Evolutionary conservation across 2,888 invertebrate genomes (phyloP).

Genomic region (Branchellion lobata): DNA sequence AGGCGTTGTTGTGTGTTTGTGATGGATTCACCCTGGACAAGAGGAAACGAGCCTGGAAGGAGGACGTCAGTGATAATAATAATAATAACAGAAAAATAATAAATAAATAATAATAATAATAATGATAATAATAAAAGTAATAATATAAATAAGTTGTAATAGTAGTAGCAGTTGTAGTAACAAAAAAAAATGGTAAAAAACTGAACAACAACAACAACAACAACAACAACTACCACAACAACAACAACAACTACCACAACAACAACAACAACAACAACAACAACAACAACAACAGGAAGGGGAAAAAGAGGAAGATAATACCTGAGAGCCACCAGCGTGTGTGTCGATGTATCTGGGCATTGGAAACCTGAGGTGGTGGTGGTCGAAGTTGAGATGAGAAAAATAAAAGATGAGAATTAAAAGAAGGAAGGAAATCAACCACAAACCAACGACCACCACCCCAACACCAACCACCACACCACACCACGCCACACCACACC

Average conservation of each 20-base stretch:
- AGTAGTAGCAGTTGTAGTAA: too few species aligned
- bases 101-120: neutral
- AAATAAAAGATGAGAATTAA: too few species aligned
- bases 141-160: constrained; percentile 8
- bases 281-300: neutral
- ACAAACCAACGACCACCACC: too few species aligned
- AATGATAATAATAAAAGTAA: neutral
- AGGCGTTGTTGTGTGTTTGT: constrained; percentile 98
- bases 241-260: too few species aligned
- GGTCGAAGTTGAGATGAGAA: neutral
- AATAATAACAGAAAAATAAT: constrained; percentile 5
- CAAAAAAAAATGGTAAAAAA: too few species aligned
- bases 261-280: too few species aligned
- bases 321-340: constrained; percentile 96
- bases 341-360: constrained; percentile 99
- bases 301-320: constrained; percentile 52
- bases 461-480: too few species aligned
- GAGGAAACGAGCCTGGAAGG: constrained; percentile 92
- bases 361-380: constrained; percentile 73
- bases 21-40: constrained; percentile 99
- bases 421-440: too few species aligned
- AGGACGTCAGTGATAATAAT: constrained; percentile 58
- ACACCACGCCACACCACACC: too few species aligned
- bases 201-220: too few species aligned
- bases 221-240: too few species aligned